Percentiles rank a stretch among this genome's conserved stretches.
These are phyloP conservation scores for Lepidurus couesii DNA, from an alignment of 1,140 invertebrate species.

Conservation along the genomic window DNA sequence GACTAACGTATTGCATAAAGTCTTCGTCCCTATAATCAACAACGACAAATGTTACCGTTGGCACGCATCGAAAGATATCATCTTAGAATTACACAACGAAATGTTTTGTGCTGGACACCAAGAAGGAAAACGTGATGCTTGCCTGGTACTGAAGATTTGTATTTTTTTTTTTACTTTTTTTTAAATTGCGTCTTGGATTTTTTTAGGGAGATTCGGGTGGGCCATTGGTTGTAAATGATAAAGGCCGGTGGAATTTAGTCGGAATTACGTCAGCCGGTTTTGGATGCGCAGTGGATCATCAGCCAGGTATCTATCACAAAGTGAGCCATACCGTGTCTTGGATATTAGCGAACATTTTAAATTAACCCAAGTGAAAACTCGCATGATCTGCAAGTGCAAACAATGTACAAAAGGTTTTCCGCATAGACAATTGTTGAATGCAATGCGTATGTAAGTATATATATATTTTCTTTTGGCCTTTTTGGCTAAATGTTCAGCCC, in stretches of 20 bases:
- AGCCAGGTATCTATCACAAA: slow-evolving; percentile 79
- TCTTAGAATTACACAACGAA: slow-evolving; percentile 63
- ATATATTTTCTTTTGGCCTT: no score
- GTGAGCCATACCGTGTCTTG: slow-evolving; percentile 63
- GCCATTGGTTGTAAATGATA: slow-evolving; percentile 60
- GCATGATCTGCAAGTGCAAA: not conserved
- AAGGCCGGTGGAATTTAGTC: slow-evolving; percentile 65
- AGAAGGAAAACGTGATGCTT: slow-evolving; percentile 72
- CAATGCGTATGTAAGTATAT: no score
- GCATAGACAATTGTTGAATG: not conserved
- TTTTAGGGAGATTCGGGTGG: slow-evolving; percentile 73
- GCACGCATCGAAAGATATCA: slow-evolving; percentile 69
- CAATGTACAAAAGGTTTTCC: slow-evolving; percentile 2
- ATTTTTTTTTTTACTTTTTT: slow-evolving; percentile 10
- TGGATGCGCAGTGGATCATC: slow-evolving; percentile 75
- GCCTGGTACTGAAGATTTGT: slow-evolving; percentile 52
- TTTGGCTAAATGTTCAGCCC: not conserved
- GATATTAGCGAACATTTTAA: slow-evolving; percentile 52
- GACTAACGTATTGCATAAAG: slow-evolving; percentile 71
- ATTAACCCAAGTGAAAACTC: slow-evolving; percentile 12
- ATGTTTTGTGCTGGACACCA: slow-evolving; percentile 80
- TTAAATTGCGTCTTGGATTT: slow-evolving; percentile 26
- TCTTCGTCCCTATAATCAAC: slow-evolving; percentile 69
- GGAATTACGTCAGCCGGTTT: slow-evolving; percentile 82
- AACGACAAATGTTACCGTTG: slow-evolving; percentile 66